Evolutionary conservation across 64 coral and sea anemone genomes (phyloP), one percentile per base, ranked within the genome.

Genomic region (Acropora tenuis): DNA sequence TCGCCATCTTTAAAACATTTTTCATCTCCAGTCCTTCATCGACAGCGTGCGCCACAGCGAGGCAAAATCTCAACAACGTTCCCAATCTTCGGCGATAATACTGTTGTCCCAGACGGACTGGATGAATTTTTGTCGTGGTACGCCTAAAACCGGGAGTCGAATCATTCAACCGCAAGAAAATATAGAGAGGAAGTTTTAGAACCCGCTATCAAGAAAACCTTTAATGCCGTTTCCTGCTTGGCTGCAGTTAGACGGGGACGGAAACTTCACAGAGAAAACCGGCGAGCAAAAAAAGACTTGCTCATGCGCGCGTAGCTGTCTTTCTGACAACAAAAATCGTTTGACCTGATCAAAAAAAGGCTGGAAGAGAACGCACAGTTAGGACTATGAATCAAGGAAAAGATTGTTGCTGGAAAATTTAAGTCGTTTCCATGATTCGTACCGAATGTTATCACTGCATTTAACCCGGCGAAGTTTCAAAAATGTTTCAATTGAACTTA

Each of bases 101-200:
- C 6, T 15, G n/a, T 9, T 85, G 20, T 50, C 17, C 18, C 68
- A 63, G 43, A 20, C 43, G 45, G 3, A 9, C 19, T 49, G 43
- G 4, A 42, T 71, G 41, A 78, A 78, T 82, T 45, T 40, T 85
- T 85, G 48, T 69, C 82, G 43, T 85, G 82, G 49, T 49, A 85
- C 63, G 18, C 82, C 82, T 71, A 50, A 41, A 78, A 78, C 44
- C 75, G 3, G 44, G 18, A 18, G 48, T 85, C 18, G 49, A 69
- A 85, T 10, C 41, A 65, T 19, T 4, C 8, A 48, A 52, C 82
- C 82, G 45, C 82, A 13, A 72, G 20, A 85, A 30, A 85, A 45
- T 48, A 8, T 45, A 66, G 63, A 41, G 72, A 30, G 82, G 46
- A 85, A 85, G 18, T 45, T 20, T 69, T 71, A 85, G 66, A 72